Conservation (phyloP, 2,797 vertebrate species). For the Crypturellus tataupa region DNA sequence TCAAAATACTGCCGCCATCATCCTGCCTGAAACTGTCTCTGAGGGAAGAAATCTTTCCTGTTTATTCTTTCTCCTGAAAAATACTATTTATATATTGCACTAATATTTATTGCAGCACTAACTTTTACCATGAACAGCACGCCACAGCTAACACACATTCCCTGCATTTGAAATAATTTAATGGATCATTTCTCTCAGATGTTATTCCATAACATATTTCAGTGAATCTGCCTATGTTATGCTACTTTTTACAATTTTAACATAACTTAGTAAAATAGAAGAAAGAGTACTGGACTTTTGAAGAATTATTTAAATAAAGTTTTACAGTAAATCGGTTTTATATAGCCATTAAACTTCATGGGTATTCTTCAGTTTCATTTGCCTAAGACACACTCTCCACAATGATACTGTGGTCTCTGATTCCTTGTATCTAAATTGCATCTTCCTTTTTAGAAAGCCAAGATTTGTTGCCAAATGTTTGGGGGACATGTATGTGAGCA, state of each 20-base stretch:
- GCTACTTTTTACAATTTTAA: not conserved
- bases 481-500: not conserved
- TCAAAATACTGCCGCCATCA: not conserved
- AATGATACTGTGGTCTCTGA: not conserved
- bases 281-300: not conserved
- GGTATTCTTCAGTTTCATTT: not conserved
- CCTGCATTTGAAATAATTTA: not conserved
- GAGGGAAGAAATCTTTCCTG: not conserved
- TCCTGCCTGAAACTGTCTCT: not conserved
- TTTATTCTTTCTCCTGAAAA: not conserved
- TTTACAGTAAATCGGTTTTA: not conserved
- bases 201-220: not conserved
- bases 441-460: not conserved
- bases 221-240: not conserved
- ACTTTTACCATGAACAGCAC: not conserved
- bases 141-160: rapidly evolving
- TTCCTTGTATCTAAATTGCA: slow-evolving; percentile 2
- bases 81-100: not conserved
- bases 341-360: not conserved
- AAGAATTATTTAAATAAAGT: not conserved
- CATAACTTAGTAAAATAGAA: not conserved
- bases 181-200: not conserved
- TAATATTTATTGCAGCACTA: not conserved
- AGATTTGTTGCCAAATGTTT: not conserved
- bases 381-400: not conserved